phyloP scores from a whole-genome alignment of 1,140 invertebrate species.

The Proctacanthus coquilletti region DNA sequence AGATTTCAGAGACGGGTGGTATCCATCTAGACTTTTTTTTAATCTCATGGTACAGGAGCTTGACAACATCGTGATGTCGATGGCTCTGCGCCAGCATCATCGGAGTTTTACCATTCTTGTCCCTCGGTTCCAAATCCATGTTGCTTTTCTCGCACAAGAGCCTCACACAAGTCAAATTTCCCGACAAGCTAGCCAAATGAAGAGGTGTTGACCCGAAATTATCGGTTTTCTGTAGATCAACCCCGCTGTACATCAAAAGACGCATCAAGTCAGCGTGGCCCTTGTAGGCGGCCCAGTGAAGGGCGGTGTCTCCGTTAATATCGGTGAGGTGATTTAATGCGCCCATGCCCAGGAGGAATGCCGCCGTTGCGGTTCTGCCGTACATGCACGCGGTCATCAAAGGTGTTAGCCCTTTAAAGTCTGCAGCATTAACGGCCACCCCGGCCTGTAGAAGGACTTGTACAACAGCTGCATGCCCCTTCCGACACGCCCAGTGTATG shows the following conservation, averaged over 20 bases:
- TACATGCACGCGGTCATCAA: slow-evolving; percentile 88
- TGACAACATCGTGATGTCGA: slow-evolving; percentile 67
- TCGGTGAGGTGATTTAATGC: slow-evolving; percentile 70
- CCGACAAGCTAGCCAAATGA: slow-evolving; percentile 83
- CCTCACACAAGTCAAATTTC: slow-evolving; percentile 64
- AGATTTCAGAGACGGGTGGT: slow-evolving; percentile 70
- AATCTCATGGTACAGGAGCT: slow-evolving; percentile 61
- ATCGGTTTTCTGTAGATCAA: slow-evolving; percentile 66
- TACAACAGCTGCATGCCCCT: slow-evolving; percentile 64
- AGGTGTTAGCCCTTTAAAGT: slow-evolving; percentile 81
- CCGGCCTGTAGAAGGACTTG: slow-evolving; percentile 69
- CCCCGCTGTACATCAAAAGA: slow-evolving; percentile 59
- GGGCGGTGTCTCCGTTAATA: slow-evolving; percentile 79
- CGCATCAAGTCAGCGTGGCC: slow-evolving; percentile 76
- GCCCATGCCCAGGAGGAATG: slow-evolving; percentile 75
- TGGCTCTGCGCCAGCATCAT: slow-evolving; percentile 75
- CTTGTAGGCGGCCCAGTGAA: slow-evolving; percentile 90
- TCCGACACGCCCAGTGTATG: slow-evolving; percentile 80
- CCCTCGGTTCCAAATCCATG: slow-evolving; percentile 58
- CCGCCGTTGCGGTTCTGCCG: slow-evolving; percentile 73
- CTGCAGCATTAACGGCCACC: slow-evolving; percentile 75
- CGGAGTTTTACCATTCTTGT: slow-evolving; percentile 85
- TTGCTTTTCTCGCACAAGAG: slow-evolving; percentile 71
- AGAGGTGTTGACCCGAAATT: slow-evolving; percentile 84
- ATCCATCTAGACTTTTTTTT: slow-evolving; percentile 68